Evolutionary conservation across 2,113 vertebrate genomes (phyloP).

Genomic region (Phylloscopus trochiloides): DNA sequence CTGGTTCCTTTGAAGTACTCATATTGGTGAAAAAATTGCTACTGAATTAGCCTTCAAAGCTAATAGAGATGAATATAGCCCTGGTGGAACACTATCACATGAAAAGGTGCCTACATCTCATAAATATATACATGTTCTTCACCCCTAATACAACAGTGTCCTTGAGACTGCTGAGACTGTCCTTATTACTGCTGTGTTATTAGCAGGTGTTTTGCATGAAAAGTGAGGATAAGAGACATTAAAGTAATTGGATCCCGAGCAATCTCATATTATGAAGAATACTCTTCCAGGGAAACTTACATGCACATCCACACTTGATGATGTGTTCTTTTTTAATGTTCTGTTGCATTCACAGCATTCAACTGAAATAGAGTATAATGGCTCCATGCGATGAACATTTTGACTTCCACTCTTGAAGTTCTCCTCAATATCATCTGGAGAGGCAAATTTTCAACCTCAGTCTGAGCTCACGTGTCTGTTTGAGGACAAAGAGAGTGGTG

Average conservation of each 20-base stretch:
- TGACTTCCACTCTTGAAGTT: background rate
- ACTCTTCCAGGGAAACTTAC: background rate
- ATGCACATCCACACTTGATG: background rate
- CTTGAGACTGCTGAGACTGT: background rate
- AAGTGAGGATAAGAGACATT: conserved; percentile 21
- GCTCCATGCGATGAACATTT: background rate
- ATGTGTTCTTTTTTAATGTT: background rate
- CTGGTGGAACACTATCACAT: background rate
- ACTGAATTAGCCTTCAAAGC: conserved; percentile 31
- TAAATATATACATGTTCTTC: conserved; percentile 11
- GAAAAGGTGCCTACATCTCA: background rate
- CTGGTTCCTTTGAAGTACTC: background rate
- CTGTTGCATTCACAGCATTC: background rate
- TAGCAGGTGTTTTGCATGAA: conserved; percentile 30
- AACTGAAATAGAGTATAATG: background rate
- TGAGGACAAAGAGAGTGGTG: background rate
- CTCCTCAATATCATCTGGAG: background rate
- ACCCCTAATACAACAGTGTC: background rate
- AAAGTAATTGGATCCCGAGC: background rate
- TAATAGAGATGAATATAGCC: conserved; percentile 8
- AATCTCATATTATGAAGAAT: conserved; percentile 1
- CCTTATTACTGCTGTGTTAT: background rate
- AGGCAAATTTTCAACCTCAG: background rate
- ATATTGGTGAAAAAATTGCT: background rate
- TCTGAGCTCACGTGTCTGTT: background rate